Percentiles rank a stretch among this genome's conserved stretches.
phyloP scores from a whole-genome alignment of 2,113 vertebrate species.

The Colistium nudipinnis region DNA sequence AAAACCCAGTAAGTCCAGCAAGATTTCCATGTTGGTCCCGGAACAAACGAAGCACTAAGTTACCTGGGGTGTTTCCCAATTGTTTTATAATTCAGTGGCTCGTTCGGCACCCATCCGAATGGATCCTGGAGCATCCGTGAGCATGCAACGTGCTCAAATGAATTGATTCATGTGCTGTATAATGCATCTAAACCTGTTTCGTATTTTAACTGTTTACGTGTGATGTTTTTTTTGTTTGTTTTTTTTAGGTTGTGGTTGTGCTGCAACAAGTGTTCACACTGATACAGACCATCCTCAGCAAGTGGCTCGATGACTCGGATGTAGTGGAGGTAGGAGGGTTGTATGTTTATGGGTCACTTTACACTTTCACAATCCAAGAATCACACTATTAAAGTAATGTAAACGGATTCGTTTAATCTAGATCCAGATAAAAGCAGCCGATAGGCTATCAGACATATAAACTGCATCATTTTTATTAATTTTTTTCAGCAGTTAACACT shows the following conservation, averaged over 20 bases:
- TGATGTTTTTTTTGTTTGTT: neutral
- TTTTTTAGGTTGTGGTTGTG: constrained; percentile 89
- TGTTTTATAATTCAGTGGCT: no score
- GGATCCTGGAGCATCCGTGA: neutral
- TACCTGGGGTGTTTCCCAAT: neutral
- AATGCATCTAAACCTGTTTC: neutral
- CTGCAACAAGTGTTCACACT: constrained; percentile 94
- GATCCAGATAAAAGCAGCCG: no score
- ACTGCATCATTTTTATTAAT: no score
- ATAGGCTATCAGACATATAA: no score
- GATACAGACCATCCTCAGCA: constrained; percentile 94
- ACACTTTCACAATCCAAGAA: no score
- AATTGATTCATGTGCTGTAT: neutral
- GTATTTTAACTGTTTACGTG: neutral
- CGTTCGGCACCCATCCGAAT: no score
- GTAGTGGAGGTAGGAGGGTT: constrained; percentile 90
- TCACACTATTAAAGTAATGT: no score
- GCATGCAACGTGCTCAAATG: neutral
- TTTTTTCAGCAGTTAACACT: no score
- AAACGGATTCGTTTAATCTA: no score
- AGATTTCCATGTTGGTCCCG: no score
- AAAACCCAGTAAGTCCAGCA: constrained; percentile 89
- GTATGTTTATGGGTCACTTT: no score
- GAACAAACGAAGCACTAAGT: neutral
- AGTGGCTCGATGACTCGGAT: constrained; percentile 94